These are phyloP conservation scores for Lonchura striata DNA, from an alignment of 2,113 vertebrate genomes.

Conservation along the genomic window DNA sequence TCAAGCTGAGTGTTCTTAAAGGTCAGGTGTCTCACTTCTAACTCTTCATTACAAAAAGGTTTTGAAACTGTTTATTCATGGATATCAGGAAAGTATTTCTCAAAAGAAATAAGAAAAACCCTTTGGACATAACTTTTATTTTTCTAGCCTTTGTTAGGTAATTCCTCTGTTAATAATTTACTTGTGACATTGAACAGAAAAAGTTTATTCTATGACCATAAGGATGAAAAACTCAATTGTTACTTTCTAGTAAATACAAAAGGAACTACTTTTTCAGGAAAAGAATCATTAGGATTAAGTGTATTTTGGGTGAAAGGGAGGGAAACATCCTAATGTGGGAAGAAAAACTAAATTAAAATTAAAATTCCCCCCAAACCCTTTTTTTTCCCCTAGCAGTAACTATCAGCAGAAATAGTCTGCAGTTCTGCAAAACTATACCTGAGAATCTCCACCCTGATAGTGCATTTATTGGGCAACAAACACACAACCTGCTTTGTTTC, in stretches of 20 bases:
- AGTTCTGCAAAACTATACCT: background rate
- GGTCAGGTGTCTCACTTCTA: constrained; percentile 51
- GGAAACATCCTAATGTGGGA: background rate
- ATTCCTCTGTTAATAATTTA: background rate
- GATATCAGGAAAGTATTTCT: background rate
- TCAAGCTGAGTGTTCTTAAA: constrained; percentile 53
- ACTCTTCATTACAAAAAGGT: background rate
- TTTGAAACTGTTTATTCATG: constrained; percentile 36
- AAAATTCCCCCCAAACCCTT: background rate
- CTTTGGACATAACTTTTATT: background rate
- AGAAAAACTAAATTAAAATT: background rate
- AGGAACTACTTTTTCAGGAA: background rate
- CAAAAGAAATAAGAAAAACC: background rate
- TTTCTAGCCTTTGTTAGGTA: background rate
- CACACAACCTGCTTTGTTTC: background rate
- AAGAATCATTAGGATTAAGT: background rate
- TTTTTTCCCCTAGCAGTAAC: background rate
- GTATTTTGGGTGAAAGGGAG: background rate
- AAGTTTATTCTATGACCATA: background rate
- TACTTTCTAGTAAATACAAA: background rate
- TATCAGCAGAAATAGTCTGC: background rate
- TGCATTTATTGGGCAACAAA: background rate
- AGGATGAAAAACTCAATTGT: background rate
- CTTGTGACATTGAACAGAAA: background rate
- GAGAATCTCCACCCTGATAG: background rate